A percentile compares a stretch with the other conserved stretches of the same genome.
phyloP scores from a whole-genome alignment of 2,113 vertebrate genomes.

The Crotalus tigris region DNA sequence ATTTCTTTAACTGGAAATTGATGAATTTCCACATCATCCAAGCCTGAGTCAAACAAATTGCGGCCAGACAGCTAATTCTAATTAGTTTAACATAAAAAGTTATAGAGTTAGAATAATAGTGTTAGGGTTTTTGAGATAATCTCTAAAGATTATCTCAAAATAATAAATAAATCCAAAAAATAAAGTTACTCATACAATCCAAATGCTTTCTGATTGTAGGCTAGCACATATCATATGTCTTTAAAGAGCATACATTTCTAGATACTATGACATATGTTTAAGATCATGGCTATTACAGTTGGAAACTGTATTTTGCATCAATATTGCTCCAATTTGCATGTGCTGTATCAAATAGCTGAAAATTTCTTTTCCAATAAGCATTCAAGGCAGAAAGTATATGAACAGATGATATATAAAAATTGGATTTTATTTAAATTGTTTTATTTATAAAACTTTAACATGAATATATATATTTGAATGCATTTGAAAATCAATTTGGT shows the following conservation, averaged over 20 bases:
- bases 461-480: not conserved
- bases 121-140: not conserved
- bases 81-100: not conserved
- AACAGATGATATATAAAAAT: no score
- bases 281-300: not conserved
- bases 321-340: not conserved
- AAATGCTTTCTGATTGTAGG: not conserved
- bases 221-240: not conserved
- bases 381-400: not conserved
- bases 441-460: not conserved
- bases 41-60: conserved; percentile 81
- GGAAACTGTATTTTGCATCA: not conserved
- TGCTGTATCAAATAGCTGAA: not conserved
- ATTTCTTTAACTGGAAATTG: conserved; percentile 84
- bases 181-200: not conserved
- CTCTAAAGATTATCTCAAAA: not conserved
- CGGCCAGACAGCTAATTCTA: conserved; percentile 81
- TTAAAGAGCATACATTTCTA: not conserved
- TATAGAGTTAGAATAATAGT: not conserved
- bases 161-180: not conserved
- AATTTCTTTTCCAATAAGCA: not conserved
- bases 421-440: not conserved
- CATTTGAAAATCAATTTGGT: not conserved
- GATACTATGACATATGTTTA: not conserved
- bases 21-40: conserved; percentile 92